These are phyloP conservation scores for Rhadina sibilatrix DNA, from an alignment of 2,113 vertebrate genomes.

Conservation along the genomic window DNA sequence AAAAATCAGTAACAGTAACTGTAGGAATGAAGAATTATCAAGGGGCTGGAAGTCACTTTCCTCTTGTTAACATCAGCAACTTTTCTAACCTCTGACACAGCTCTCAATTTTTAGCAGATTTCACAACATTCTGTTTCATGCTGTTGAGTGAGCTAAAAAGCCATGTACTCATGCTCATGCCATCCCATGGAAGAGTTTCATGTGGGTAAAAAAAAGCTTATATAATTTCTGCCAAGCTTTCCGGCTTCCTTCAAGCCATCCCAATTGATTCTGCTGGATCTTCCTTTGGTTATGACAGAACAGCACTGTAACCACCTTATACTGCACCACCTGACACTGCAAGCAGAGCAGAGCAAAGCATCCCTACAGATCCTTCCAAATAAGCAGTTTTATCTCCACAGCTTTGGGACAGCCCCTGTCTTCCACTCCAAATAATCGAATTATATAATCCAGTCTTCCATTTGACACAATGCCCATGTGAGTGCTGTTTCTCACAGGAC, in stretches of 20 bases:
- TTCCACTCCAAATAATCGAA: not conserved
- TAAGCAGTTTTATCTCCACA: not conserved
- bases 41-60: not conserved
- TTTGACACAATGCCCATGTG: not conserved
- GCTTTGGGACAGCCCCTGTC: not conserved
- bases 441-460: not conserved
- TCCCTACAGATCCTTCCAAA: not conserved
- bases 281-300: not conserved
- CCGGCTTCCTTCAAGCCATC: not conserved
- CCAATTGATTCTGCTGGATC: not conserved
- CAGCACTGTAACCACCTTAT: not conserved
- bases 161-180: not conserved
- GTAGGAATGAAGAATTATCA: not conserved
- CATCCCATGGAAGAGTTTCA: not conserved
- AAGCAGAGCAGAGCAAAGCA: not conserved
- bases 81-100: not conserved
- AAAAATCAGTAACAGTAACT: not conserved
- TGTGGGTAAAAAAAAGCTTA: not conserved
- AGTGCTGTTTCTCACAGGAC: not conserved
- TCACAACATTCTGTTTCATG: not conserved
- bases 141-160: not conserved
- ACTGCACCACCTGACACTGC: not conserved
- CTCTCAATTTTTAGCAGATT: not conserved
- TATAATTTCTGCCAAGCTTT: not conserved
- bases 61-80: not conserved